phyloP scores from a whole-genome alignment of 2,888 invertebrate genomes.

The Phorcus lineatus region DNA sequence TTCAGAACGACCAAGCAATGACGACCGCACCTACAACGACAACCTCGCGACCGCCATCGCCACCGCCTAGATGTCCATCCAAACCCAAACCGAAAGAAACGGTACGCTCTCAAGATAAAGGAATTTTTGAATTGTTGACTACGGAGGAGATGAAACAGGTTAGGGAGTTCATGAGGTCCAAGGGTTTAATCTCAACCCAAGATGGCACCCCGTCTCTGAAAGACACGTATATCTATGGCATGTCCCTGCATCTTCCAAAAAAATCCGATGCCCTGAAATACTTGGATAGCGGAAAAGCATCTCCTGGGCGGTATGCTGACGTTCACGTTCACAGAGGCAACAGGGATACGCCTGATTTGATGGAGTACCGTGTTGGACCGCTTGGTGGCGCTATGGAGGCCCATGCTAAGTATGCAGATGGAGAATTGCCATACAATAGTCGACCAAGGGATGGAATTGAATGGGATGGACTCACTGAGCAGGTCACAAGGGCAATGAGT shows the following conservation, averaged over 20 bases:
- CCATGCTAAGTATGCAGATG: conserved; percentile 32
- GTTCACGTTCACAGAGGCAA: conserved; percentile 43
- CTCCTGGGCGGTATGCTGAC: conserved; percentile 47
- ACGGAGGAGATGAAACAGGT: conserved; percentile 39
- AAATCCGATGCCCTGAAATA: conserved; percentile 39
- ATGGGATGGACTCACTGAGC: conserved; percentile 35
- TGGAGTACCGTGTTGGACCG: conserved; percentile 51
- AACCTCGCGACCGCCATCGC: background rate
- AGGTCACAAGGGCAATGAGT: conserved; percentile 37
- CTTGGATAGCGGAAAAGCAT: conserved; percentile 41
- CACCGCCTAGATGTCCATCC: background rate
- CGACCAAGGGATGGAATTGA: conserved; percentile 51
- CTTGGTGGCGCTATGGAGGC: conserved; percentile 37
- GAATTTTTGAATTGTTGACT: conserved; percentile 26
- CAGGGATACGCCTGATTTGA: conserved; percentile 38
- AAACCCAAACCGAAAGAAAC: background rate
- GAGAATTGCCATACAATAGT: conserved; percentile 49
- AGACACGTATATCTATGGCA: conserved; percentile 47
- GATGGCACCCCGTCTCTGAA: conserved; percentile 35
- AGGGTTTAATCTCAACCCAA: conserved; percentile 32
- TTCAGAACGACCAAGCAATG: background rate
- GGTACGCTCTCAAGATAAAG: background rate
- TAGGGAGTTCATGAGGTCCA: conserved; percentile 34
- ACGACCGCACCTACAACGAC: background rate
- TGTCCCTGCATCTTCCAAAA: conserved; percentile 34